Percentiles rank a stretch among this genome's conserved stretches.
These are phyloP conservation scores for Cyprinodon tularosa DNA, from an alignment of 2,113 vertebrate genomes.

Conservation along the genomic window DNA sequence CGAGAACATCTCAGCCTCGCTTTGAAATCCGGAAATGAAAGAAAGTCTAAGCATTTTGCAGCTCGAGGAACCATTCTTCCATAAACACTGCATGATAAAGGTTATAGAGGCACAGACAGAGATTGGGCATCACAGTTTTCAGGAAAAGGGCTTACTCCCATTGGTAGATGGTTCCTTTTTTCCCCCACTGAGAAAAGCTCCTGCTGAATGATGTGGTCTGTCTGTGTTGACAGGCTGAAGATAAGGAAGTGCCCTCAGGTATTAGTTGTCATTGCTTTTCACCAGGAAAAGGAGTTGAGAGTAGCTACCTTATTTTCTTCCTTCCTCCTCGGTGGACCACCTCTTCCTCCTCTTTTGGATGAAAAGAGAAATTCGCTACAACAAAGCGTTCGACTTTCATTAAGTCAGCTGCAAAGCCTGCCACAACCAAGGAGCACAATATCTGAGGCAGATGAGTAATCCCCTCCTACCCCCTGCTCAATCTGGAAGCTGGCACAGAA, in stretches of 20 bases:
- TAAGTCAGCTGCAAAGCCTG: conserved; percentile 81
- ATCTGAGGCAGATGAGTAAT: conserved; percentile 80
- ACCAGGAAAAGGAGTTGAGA: conserved; percentile 72
- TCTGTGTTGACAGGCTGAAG: conserved; percentile 91
- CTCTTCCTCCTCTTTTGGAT: conserved; percentile 79
- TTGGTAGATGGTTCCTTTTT: conserved; percentile 68
- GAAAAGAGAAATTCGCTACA: conserved; percentile 87
- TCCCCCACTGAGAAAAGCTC: conserved; percentile 76
- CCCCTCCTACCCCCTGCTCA: conserved; percentile 64
- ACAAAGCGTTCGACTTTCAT: conserved; percentile 83
- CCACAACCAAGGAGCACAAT: conserved; percentile 73
- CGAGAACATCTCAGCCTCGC: conserved; percentile 72
- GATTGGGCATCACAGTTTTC: conserved; percentile 66
- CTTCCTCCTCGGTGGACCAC: conserved; percentile 76
- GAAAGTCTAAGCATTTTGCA: conserved; percentile 56
- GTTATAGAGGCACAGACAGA: conserved; percentile 64
- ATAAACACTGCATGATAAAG: conserved; percentile 72
- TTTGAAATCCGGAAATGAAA: conserved; percentile 76
- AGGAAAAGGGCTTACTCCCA: conserved; percentile 70
- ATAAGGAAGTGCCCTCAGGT: conserved; percentile 90
- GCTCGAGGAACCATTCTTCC: conserved; percentile 64
- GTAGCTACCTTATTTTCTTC: conserved; percentile 56
- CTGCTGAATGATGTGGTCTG: conserved; percentile 83
- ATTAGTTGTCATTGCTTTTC: conserved; percentile 91
- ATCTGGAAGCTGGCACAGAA: conserved; percentile 77